Conservation (phyloP, 92 coral and sea anemone species). For the Ricordea florida region DNA sequence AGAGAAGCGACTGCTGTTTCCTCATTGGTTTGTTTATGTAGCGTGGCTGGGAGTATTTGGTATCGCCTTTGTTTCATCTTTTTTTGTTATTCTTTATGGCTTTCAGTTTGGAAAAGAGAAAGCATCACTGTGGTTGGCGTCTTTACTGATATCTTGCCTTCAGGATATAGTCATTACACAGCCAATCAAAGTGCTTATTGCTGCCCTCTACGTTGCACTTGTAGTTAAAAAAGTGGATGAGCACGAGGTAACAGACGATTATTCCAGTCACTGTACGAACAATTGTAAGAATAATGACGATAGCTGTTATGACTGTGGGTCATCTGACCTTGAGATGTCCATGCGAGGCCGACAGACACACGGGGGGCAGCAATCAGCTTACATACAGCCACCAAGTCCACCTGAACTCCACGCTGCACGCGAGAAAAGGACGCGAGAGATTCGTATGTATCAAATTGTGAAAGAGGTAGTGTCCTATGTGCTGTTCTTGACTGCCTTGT, state of each 20-base stretch:
- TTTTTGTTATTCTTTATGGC: constrained; percentile 78
- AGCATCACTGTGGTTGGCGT: constrained; percentile 79
- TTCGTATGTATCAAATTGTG: constrained; percentile 72
- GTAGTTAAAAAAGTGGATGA: constrained; percentile 75
- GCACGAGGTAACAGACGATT: not conserved
- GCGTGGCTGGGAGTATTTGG: constrained; percentile 68
- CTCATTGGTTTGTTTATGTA: constrained; percentile 70
- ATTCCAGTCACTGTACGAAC: not conserved
- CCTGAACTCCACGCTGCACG: constrained; percentile 69
- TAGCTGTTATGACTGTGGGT: not conserved
- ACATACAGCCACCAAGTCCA: constrained; percentile 36
- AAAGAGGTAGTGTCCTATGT: constrained; percentile 78
- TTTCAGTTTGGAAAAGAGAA: constrained; percentile 75
- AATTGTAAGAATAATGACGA: constrained; percentile 4
- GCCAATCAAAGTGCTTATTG: constrained; percentile 62
- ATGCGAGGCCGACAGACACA: not conserved
- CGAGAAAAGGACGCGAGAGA: constrained; percentile 57
- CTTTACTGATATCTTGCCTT: constrained; percentile 65
- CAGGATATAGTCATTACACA: constrained; percentile 77
- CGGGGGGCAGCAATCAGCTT: not conserved
- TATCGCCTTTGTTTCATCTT: constrained; percentile 68
- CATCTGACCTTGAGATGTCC: not conserved
- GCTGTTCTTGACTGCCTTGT: constrained; percentile 69
- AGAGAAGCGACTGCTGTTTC: constrained; percentile 40
- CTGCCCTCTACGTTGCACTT: constrained; percentile 73